Percentiles rank a stretch among this genome's conserved stretches.
Evolutionary conservation across 1,140 invertebrate species (phyloP).

Genomic region (Rhizoglyphus robini): DNA sequence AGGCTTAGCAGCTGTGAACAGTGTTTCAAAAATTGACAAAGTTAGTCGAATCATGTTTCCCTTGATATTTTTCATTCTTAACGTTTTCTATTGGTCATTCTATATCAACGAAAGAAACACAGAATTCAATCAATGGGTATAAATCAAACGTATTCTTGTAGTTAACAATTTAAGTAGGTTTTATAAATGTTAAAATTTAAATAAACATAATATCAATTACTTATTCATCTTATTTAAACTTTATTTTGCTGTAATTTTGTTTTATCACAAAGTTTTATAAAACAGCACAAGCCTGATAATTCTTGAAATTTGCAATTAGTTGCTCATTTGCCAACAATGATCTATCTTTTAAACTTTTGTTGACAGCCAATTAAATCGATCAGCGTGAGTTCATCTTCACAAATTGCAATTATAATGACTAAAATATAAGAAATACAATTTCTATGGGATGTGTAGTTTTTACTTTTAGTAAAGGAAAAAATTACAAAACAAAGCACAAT

Average conservation of each 20-base stretch:
- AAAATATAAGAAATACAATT: no score
- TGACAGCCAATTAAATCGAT: no score
- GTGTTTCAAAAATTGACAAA: constrained; percentile 71
- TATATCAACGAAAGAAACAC: constrained; percentile 36
- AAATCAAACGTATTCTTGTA: not conserved
- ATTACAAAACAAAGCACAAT: no score
- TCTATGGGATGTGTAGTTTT: no score
- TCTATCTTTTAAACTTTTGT: no score
- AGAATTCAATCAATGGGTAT: constrained; percentile 13
- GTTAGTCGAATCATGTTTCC: constrained; percentile 72
- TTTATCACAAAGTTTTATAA: not conserved
- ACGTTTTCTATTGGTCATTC: constrained; percentile 71
- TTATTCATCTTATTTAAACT: not conserved
- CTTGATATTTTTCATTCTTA: constrained; percentile 64
- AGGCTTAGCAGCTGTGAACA: constrained; percentile 48
- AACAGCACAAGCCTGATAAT: no score
- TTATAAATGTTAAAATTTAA: not conserved
- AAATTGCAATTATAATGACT: no score
- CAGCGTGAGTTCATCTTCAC: no score
- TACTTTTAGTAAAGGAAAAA: no score
- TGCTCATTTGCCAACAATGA: no score
- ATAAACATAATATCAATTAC: not conserved
- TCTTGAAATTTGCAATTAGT: no score
- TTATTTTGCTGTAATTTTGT: not conserved
- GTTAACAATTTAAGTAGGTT: not conserved